phyloP scores from a whole-genome alignment of 2,797 vertebrate species.

The Rhinoraja longicauda region DNA sequence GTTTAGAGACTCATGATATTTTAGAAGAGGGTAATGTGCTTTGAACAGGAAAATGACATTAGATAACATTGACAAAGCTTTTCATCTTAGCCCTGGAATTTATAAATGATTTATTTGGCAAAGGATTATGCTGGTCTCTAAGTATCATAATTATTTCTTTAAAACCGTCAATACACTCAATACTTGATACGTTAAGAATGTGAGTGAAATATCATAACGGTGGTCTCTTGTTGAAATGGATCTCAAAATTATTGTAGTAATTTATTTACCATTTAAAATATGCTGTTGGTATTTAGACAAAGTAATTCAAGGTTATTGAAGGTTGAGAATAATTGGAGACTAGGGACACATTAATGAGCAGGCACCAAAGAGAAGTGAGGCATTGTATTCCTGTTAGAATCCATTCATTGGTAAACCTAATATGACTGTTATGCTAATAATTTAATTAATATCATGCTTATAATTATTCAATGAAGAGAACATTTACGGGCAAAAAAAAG shows the following conservation, averaged over 20 bases:
- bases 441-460: slow-evolving; percentile 69
- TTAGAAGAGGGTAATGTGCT: neutral
- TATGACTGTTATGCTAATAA: slow-evolving; percentile 66
- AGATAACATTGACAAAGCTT: slow-evolving; percentile 8
- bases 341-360: slow-evolving; percentile 55
- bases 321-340: slow-evolving; percentile 49
- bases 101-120: slow-evolving; percentile 28
- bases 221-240: neutral
- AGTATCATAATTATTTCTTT: slow-evolving; percentile 22
- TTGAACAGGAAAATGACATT: neutral
- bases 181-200: slow-evolving; percentile 15
- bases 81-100: slow-evolving; percentile 16
- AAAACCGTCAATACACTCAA: slow-evolving; percentile 29
- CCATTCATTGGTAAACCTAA: slow-evolving; percentile 52
- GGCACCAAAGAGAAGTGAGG: slow-evolving; percentile 50
- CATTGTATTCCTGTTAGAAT: slow-evolving; percentile 56
- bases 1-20: neutral
- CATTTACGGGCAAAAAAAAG: slow-evolving; percentile 57
- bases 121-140: slow-evolving; percentile 11
- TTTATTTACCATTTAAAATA: slow-evolving; percentile 36
- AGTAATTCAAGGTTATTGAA: slow-evolving; percentile 57
- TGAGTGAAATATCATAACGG: neutral
- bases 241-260: slow-evolving; percentile 21
- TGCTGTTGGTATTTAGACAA: slow-evolving; percentile 43
- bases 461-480: slow-evolving; percentile 65